phyloP scores from a whole-genome alignment of 2,888 invertebrate genomes.

The Enchytraeus crypticus region DNA sequence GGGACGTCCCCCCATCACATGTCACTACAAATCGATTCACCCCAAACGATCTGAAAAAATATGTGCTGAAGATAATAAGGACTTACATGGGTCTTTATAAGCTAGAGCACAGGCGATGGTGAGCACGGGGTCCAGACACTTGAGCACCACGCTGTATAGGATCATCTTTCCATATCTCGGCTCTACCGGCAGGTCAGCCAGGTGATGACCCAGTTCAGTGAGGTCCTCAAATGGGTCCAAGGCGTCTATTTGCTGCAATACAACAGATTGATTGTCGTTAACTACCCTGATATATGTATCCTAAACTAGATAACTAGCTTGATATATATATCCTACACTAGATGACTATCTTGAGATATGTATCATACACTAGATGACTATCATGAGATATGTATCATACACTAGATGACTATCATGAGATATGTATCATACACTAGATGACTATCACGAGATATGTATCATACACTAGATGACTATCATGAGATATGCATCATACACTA shows the following conservation, averaged over 20 bases:
- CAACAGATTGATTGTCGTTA: too few species aligned
- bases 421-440: too few species aligned
- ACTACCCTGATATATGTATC: neutral
- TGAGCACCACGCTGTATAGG: constrained; percentile 75
- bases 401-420: too few species aligned
- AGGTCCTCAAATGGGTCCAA: constrained; percentile 75
- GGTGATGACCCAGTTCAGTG: constrained; percentile 75
- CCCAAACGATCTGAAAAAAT: too few species aligned
- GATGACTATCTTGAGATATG: too few species aligned
- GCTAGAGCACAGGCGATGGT: constrained; percentile 81
- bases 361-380: too few species aligned
- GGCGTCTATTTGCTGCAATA: constrained; percentile 73
- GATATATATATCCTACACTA: neutral
- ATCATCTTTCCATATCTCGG: constrained; percentile 86
- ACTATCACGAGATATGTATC: too few species aligned
- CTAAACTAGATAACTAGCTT: neutral
- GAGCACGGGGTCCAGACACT: constrained; percentile 82
- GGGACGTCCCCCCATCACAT: too few species aligned
- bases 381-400: too few species aligned
- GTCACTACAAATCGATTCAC: too few species aligned
- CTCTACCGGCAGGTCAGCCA: constrained; percentile 83
- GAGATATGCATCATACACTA: too few species aligned
- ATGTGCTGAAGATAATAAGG: neutral
- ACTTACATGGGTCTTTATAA: constrained; percentile 58
- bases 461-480: too few species aligned